These are phyloP conservation scores for Cremastobaeus sp. DNA, from an alignment of 2,888 invertebrate species.

Conservation along the genomic window DNA sequence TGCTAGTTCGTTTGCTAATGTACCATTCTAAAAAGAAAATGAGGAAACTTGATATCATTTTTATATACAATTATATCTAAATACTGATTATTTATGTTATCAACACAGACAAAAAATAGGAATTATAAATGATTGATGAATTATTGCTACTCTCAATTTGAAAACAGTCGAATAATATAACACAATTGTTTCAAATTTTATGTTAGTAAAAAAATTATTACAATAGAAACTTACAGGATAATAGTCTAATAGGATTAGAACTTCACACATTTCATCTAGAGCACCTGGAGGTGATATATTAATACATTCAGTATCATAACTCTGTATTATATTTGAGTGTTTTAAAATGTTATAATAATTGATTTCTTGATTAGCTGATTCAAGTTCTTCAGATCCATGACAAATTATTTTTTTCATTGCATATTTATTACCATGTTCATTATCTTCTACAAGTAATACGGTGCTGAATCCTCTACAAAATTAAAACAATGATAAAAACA, in stretches of 20 bases:
- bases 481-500: background rate
- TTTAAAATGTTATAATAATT: slow-evolving; percentile 85
- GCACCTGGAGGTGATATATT: slow-evolving; percentile 84
- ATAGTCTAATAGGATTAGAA: slow-evolving; percentile 87
- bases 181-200: background rate
- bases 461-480: slow-evolving; percentile 87
- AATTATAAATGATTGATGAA: too few species aligned
- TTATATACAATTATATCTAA: background rate
- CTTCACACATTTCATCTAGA: slow-evolving; percentile 84
- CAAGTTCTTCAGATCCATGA: slow-evolving; percentile 88
- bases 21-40: slow-evolving; percentile 82
- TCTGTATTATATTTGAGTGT: slow-evolving; percentile 88
- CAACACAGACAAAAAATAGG: background rate
- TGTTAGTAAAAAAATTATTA: background rate
- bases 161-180: background rate
- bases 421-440: slow-evolving; percentile 82
- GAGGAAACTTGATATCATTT: background rate
- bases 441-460: slow-evolving; percentile 87
- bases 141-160: too few species aligned
- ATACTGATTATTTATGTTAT: background rate
- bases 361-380: slow-evolving; percentile 85
- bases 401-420: slow-evolving; percentile 90
- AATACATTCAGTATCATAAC: slow-evolving; percentile 84
- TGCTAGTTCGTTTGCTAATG: slow-evolving; percentile 85
- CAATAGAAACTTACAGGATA: slow-evolving; percentile 80